phyloP scores from a whole-genome alignment of 2,888 invertebrate genomes.

The Dasypolia templi region DNA sequence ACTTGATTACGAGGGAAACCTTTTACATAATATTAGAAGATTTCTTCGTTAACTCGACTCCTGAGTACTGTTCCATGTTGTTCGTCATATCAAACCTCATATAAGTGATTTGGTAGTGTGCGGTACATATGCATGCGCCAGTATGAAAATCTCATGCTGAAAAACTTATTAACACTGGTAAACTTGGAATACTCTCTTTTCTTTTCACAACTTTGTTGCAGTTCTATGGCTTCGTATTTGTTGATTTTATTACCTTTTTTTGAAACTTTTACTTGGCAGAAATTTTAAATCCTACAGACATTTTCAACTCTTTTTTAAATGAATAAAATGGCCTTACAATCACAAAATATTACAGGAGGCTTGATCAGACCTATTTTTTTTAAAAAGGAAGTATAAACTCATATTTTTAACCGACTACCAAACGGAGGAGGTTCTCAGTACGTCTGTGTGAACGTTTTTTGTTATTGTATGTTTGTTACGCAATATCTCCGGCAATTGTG shows the following conservation, averaged over 20 bases:
- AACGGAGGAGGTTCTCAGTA: too few species aligned
- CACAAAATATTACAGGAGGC: background rate
- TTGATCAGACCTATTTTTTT: too few species aligned
- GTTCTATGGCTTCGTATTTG: background rate
- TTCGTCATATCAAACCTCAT: constrained; percentile 23
- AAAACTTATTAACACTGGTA: background rate
- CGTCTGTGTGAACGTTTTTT: too few species aligned
- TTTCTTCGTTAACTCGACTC: constrained; percentile 25
- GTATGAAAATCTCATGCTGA: background rate
- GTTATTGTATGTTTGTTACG: too few species aligned
- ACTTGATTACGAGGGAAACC: constrained; percentile 45
- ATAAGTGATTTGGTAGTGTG: constrained; percentile 8
- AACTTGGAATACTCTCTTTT: background rate
- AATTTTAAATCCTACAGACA: background rate
- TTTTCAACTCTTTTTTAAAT: background rate
- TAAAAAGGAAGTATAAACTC: too few species aligned
- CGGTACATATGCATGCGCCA: background rate
- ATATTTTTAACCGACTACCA: too few species aligned
- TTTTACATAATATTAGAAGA: constrained; percentile 42
- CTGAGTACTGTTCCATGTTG: constrained; percentile 49
- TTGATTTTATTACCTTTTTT: too few species aligned
- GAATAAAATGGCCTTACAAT: too few species aligned
- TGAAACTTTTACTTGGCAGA: too few species aligned
- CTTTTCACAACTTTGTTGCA: background rate
- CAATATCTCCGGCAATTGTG: too few species aligned